Conservation (phyloP, 2,888 invertebrate species). For the Morpho helenor region DNA sequence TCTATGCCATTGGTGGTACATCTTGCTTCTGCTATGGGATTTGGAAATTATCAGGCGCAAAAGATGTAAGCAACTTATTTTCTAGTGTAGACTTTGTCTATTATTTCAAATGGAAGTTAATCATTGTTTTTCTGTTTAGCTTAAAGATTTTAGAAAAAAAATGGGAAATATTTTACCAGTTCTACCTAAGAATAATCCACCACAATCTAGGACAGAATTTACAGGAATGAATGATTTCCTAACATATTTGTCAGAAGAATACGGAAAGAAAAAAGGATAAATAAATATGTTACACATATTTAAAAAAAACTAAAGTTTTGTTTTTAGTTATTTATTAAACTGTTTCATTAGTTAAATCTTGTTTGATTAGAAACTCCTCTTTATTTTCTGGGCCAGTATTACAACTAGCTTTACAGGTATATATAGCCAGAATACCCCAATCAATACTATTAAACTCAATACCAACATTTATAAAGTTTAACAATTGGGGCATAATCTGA, state of each 20-base stretch:
- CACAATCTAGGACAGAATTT: conserved; percentile 92
- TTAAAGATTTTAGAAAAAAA: conserved; percentile 90
- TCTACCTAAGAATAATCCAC: conserved; percentile 87
- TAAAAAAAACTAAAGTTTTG: conserved; percentile 2
- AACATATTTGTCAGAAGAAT: conserved; percentile 84
- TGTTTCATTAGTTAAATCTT: conserved; percentile 81
- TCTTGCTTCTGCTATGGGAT: conserved; percentile 88
- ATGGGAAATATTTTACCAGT: conserved; percentile 87
- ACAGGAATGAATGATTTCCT: conserved; percentile 90
- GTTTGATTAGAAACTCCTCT: conserved; percentile 90
- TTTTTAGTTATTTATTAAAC: conserved; percentile 18
- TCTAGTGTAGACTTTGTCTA: neutral
- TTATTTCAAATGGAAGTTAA: neutral
- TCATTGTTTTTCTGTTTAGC: conserved; percentile 58
- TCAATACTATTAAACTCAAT: conserved; percentile 83
- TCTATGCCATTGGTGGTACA: conserved; percentile 93
- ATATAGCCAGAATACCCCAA: conserved; percentile 93
- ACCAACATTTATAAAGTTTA: conserved; percentile 84
- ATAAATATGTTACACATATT: conserved; percentile 6
- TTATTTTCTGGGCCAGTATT: conserved; percentile 82
- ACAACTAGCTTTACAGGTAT: conserved; percentile 92
- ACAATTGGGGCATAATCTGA: conserved; percentile 90
- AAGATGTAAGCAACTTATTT: conserved; percentile 80
- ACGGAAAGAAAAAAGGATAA: conserved; percentile 53
- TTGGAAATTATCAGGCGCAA: conserved; percentile 94